Evolutionary conservation across 2,113 vertebrate genomes (phyloP).

Genomic region (Mixornis gularis): DNA sequence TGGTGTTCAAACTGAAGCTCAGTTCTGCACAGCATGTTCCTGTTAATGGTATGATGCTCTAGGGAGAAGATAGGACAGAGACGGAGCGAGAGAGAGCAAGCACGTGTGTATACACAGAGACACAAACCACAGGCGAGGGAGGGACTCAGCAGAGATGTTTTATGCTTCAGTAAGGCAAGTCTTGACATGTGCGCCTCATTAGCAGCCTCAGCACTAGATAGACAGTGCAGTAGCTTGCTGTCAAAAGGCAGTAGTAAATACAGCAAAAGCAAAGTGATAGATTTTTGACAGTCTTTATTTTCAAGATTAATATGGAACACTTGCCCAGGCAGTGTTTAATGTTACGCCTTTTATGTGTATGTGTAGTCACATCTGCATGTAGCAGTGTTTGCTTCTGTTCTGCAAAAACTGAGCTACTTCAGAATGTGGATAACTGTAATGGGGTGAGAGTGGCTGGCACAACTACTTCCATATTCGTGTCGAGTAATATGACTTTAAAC

Average conservation of each 20-base stretch:
- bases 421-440: neutral
- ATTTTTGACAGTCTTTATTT: neutral
- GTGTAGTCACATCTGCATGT: neutral
- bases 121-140: neutral
- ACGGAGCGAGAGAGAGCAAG: neutral
- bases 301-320: neutral
- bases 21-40: constrained; percentile 3
- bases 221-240: neutral
- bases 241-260: neutral
- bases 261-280: neutral
- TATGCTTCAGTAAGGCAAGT: constrained; percentile 34
- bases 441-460: neutral
- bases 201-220: neutral
- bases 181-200: constrained; percentile 36
- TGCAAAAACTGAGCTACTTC: neutral
- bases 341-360: neutral
- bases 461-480: neutral
- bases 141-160: constrained; percentile 1
- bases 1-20: neutral
- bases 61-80: neutral
- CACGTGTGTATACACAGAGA: neutral
- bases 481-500: neutral
- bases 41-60: constrained; percentile 22
- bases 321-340: neutral
- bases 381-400: neutral